Evolutionary conservation across 2,797 vertebrate species (phyloP), one percentile per base, ranked within the genome.

Genomic region (Megaceryle alcyon): DNA sequence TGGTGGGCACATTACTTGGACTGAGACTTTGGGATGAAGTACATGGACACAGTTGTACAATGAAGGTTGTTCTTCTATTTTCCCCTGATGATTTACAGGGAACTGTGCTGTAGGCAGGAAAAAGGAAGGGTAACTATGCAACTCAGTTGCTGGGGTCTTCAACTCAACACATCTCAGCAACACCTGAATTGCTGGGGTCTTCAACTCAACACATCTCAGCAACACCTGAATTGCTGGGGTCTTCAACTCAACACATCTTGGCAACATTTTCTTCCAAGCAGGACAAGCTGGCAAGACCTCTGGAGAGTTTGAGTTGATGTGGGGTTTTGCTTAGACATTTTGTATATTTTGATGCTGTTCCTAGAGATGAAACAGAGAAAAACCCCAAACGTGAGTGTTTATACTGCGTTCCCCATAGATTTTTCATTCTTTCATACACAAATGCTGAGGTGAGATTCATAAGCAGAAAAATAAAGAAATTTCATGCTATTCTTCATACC

Each of bases 351-450:
- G 23, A 39, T 76, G 41, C 6, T 75, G 82, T 81, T 79, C 44
- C n/a, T 69, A 17, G 3, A 60, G 31, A 73, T 6, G 25, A 77
- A 95, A 49, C 33, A 71, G 90, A 91, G 83, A 29, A 86, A 92
- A 51, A 25, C 4, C 35, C 6, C 5, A 63, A 88, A 43, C 2
- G 1, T 61, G 31, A 33, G 46, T 39, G 25, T 53, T 84, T 59
- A 76, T 86, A 72, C 12, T 46, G 49, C 41, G 9, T 64, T 89
- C 71, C 20, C 41, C 9, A 4, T 54, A 19, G 0, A 12, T 82
- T 82, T 82, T 78, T 10, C 19, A 35, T 10, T 76, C 43, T 86
- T 76, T 22, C 16, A 13, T 41, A 49, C 10, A 57, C 22, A 29
- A 43, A 48, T 0, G 0, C 33, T 77, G 35, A 89, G 23, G 15